phyloP scores from a whole-genome alignment of 2,888 invertebrate genomes.

The Scotopteryx bipunctaria region DNA sequence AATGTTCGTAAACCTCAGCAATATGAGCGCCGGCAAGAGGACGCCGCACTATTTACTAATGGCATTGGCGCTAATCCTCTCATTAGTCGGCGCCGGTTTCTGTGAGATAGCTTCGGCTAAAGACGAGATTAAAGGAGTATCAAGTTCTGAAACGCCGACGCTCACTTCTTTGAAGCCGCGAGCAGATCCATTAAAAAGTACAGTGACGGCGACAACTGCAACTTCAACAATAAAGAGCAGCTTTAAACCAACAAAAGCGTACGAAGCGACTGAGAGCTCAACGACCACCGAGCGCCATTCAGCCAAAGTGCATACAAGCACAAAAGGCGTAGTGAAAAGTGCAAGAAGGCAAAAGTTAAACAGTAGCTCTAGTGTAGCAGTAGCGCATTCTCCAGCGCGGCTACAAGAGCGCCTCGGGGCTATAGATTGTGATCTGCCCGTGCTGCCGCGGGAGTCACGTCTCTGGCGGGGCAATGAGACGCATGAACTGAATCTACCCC shows the following conservation, averaged over 20 bases:
- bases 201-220: constrained; percentile 55
- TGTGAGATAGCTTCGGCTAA: constrained; percentile 54
- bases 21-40: constrained; percentile 41
- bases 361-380: constrained; percentile 66
- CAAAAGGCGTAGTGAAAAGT: constrained; percentile 69
- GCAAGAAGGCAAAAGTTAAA: constrained; percentile 74
- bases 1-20: constrained; percentile 38
- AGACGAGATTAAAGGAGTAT: constrained; percentile 55
- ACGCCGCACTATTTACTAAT: constrained; percentile 51
- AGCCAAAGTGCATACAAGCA: constrained; percentile 63
- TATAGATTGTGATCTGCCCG: constrained; percentile 86
- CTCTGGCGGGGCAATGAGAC: constrained; percentile 89
- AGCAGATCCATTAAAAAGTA: constrained; percentile 59
- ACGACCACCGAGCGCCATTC: constrained; percentile 59
- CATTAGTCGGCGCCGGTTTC: constrained; percentile 55
- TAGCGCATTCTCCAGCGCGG: constrained; percentile 71
- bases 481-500: constrained; percentile 86
- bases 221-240: constrained; percentile 67
- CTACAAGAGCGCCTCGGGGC: constrained; percentile 85
- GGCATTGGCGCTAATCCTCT: constrained; percentile 56
- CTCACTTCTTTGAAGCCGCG: constrained; percentile 50
- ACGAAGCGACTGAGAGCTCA: constrained; percentile 58
- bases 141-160: constrained; percentile 52
- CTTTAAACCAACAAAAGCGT: constrained; percentile 68
- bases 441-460: constrained; percentile 85